Evolutionary conservation across 2,797 vertebrate species (phyloP).

Genomic region (Lagorchestes hirsutus): DNA sequence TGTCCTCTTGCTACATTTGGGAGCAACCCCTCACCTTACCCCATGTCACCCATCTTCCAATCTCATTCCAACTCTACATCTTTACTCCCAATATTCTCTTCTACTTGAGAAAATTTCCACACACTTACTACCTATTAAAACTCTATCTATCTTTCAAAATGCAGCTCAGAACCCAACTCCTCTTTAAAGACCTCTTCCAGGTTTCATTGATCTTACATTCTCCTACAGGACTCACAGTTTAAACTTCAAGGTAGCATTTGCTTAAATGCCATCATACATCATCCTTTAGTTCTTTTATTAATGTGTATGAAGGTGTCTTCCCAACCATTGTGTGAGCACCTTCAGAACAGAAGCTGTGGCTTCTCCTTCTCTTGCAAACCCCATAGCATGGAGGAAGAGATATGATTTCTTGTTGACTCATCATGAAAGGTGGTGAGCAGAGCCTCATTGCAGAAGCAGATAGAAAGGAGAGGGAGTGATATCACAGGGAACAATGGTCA

Average conservation of each 20-base stretch:
- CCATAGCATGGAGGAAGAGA: neutral
- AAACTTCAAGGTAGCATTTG: neutral
- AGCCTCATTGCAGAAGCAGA: neutral
- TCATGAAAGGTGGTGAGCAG: neutral
- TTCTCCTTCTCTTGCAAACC: neutral
- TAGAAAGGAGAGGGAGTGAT: neutral
- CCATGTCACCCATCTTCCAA: neutral
- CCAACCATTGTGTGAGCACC: neutral
- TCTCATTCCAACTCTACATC: conserved; percentile 12
- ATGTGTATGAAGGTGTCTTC: neutral
- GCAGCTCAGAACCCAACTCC: neutral
- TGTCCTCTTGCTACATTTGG: neutral
- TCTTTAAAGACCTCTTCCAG: neutral
- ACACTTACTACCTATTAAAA: neutral
- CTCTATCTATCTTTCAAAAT: neutral
- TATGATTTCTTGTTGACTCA: neutral
- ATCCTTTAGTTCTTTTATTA: neutral
- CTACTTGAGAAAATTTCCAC: neutral
- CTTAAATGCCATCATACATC: neutral
- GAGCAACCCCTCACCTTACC: neutral
- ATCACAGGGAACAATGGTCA: neutral
- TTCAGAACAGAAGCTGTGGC: neutral
- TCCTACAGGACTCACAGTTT: neutral
- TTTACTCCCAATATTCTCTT: neutral
- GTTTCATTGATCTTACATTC: neutral